phyloP scores from a whole-genome alignment of 2,888 invertebrate species.

The Cenopis cana region DNA sequence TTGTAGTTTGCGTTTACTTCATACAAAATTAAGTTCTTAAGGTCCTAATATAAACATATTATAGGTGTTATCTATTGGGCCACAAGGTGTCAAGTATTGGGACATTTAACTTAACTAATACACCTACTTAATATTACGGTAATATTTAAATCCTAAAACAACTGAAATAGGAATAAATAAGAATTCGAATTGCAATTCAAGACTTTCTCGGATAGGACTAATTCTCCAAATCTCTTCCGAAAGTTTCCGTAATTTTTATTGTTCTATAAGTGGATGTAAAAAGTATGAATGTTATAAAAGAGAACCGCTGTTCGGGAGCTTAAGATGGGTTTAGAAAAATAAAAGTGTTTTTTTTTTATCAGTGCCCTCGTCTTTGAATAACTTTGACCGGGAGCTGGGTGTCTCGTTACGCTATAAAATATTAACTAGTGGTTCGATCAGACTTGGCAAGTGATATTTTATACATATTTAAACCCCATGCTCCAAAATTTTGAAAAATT shows the following conservation, averaged over 20 bases:
- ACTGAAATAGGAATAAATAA: not conserved
- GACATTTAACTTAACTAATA: too few species aligned
- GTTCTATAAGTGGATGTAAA: conserved; percentile 31
- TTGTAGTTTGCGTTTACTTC: too few species aligned
- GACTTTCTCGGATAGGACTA: not conserved
- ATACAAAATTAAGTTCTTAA: too few species aligned
- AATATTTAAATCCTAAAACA: conserved; percentile 8
- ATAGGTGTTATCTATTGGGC: too few species aligned
- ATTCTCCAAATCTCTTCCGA: conserved; percentile 12
- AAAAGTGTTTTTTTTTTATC: conserved; percentile 36
- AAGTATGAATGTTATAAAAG: conserved; percentile 30
- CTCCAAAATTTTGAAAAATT: too few species aligned
- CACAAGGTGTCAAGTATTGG: too few species aligned
- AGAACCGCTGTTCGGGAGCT: conserved; percentile 28
- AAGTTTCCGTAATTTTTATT: conserved; percentile 34
- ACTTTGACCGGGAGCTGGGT: conserved; percentile 23
- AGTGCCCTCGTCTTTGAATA: conserved; percentile 24
- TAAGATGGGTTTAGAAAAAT: conserved; percentile 28
- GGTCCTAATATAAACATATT: too few species aligned
- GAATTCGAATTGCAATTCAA: conserved; percentile 1
- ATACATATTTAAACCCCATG: too few species aligned
- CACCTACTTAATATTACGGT: too few species aligned
- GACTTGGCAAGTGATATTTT: too few species aligned
- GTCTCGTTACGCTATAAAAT: not conserved
- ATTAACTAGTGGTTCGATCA: too few species aligned